Evolutionary conservation across 2,797 vertebrate species (phyloP).

Genomic region (Moxostoma hubbsi): DNA sequence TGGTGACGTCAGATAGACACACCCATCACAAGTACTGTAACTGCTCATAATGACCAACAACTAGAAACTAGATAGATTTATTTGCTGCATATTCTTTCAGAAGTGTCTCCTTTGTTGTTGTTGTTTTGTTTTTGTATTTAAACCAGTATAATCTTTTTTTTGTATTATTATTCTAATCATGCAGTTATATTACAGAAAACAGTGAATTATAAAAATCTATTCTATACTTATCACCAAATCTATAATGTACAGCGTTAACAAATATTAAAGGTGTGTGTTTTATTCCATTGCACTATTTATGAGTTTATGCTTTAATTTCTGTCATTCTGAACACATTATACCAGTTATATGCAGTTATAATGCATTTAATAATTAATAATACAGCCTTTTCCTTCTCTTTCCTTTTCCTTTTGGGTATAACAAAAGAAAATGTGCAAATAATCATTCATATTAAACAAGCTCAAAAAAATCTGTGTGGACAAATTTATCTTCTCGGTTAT

Average conservation of each 20-base stretch:
- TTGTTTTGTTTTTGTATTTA: too few species aligned
- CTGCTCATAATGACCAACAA: not conserved
- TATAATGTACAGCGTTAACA: too few species aligned
- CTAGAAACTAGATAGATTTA: not conserved
- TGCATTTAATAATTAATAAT: not conserved
- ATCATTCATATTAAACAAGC: too few species aligned
- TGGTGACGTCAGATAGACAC: conserved; percentile 8
- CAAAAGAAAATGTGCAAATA: not conserved
- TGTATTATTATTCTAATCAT: too few species aligned
- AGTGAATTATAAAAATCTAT: too few species aligned
- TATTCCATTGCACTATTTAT: not conserved
- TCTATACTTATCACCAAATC: too few species aligned
- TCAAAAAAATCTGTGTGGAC: not conserved
- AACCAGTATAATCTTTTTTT: too few species aligned
- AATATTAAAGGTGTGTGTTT: not conserved
- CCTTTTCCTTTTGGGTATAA: not conserved
- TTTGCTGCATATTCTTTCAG: too few species aligned
- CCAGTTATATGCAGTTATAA: not conserved
- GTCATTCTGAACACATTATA: not conserved
- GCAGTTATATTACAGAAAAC: too few species aligned
- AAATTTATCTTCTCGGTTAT: not conserved
- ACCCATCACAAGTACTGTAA: not conserved
- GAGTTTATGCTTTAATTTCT: not conserved
- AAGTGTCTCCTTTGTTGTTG: too few species aligned
- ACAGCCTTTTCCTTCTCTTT: not conserved